These are phyloP conservation scores for Chromobotia macracanthus DNA, from an alignment of 2,797 vertebrate genomes.

Conservation along the genomic window DNA sequence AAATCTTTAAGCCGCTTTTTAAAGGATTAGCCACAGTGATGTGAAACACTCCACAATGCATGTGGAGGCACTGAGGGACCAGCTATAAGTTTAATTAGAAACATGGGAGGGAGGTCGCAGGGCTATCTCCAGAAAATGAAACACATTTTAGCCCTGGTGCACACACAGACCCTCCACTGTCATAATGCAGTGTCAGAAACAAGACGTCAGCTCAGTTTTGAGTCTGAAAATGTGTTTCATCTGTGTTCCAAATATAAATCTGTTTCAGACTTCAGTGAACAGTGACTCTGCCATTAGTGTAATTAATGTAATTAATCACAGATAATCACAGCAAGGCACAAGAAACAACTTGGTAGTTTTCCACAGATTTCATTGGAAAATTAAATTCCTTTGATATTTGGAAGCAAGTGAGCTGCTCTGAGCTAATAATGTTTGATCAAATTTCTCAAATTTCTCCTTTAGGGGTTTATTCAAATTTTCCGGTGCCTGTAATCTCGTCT, in stretches of 20 bases:
- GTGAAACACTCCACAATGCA: constrained; percentile 31
- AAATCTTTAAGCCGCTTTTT: constrained; percentile 46
- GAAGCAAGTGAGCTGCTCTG: constrained; percentile 18
- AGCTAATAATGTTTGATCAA: constrained; percentile 32
- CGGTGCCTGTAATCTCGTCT: constrained; percentile 10
- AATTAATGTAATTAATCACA: constrained; percentile 15
- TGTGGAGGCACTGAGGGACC: constrained; percentile 30
- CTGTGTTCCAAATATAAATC: constrained; percentile 7
- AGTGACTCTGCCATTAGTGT: background rate
- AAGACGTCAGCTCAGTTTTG: constrained; percentile 24
- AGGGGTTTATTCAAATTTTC: constrained; percentile 34
- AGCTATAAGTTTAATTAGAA: constrained; percentile 44
- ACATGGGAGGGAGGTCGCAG: constrained; percentile 30
- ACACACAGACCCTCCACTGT: constrained; percentile 1
- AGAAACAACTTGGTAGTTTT: background rate
- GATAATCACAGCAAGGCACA: background rate
- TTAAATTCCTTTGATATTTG: constrained; percentile 21
- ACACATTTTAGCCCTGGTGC: constrained; percentile 45
- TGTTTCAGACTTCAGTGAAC: background rate
- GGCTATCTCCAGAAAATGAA: constrained; percentile 44
- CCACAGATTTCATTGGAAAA: background rate
- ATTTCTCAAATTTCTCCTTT: constrained; percentile 29
- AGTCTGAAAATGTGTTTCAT: background rate
- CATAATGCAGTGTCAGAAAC: constrained; percentile 35
- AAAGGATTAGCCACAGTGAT: constrained; percentile 44